phyloP scores from a whole-genome alignment of 2,888 invertebrate genomes.

The Chorisops tibialis region DNA sequence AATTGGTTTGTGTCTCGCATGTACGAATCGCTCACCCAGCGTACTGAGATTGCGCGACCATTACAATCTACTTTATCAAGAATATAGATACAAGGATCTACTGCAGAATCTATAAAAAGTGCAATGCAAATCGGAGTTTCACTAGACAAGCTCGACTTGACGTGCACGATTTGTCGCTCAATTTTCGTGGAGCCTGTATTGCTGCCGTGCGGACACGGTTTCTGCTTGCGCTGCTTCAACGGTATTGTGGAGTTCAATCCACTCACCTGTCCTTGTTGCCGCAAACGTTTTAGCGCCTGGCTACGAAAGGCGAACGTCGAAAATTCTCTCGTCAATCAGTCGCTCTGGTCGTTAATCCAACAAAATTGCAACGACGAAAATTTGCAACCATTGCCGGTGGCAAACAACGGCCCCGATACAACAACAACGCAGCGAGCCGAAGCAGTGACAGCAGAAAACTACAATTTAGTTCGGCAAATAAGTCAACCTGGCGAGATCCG shows the following conservation, averaged over 20 bases:
- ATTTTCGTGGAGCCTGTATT: slow-evolving; percentile 79
- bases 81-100: slow-evolving; percentile 35
- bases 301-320: slow-evolving; percentile 69
- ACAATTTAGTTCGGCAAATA: slow-evolving; percentile 39
- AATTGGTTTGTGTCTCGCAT: too few species aligned
- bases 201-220: slow-evolving; percentile 76
- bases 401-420: too few species aligned
- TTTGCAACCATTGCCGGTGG: too few species aligned
- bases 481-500: slow-evolving; percentile 71
- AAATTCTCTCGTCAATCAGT: slow-evolving; percentile 62
- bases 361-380: slow-evolving; percentile 28
- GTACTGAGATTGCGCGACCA: too few species aligned
- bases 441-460: slow-evolving; percentile 31
- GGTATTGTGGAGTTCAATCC: slow-evolving; percentile 73
- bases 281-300: slow-evolving; percentile 77
- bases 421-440: slow-evolving; percentile 2
- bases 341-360: slow-evolving; percentile 68
- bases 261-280: slow-evolving; percentile 77
- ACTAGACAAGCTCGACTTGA: slow-evolving; percentile 7
- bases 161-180: slow-evolving; percentile 76
- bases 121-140: too few species aligned
- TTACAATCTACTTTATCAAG: slow-evolving; percentile 34
- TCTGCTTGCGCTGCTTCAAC: slow-evolving; percentile 75
- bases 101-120: slow-evolving; percentile 29
- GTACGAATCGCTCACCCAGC: too few species aligned